A percentile compares a stretch with the other conserved stretches of the same genome.
Evolutionary conservation across 2,113 vertebrate genomes (phyloP).

Genomic region (Hyla sarda): DNA sequence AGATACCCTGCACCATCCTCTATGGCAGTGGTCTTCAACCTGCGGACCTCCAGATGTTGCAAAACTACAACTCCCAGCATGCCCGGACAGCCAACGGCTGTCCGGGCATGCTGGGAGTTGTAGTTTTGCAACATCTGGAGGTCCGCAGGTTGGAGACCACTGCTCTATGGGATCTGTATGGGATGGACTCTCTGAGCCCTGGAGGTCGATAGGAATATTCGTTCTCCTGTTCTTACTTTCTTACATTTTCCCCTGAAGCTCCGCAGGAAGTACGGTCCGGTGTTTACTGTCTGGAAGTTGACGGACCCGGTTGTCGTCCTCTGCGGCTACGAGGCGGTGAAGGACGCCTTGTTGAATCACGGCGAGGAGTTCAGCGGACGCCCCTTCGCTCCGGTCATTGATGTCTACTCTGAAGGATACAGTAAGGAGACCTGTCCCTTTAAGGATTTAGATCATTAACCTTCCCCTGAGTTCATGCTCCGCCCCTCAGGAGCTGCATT

Average conservation of each 20-base stretch:
- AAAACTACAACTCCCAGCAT: no score
- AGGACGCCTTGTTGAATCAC: slow-evolving; percentile 56
- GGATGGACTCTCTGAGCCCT: no score
- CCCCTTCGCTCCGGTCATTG: slow-evolving; percentile 3
- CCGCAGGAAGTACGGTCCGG: slow-evolving; percentile 38
- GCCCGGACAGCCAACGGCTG: no score
- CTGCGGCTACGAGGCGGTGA: slow-evolving; percentile 51
- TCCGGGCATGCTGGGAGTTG: no score
- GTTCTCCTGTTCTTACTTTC: not conserved
- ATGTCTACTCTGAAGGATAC: slow-evolving; percentile 31
- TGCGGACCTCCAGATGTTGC: no score
- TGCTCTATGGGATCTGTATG: no score
- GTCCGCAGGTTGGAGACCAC: no score
- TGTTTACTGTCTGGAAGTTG: slow-evolving; percentile 56
- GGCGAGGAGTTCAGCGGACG: slow-evolving; percentile 54
- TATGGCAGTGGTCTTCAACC: no score
- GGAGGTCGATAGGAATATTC: not conserved
- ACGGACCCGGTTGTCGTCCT: slow-evolving; percentile 50
- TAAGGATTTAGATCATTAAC: not conserved
- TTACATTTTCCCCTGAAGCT: slow-evolving; percentile 35
- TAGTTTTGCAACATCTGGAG: no score
- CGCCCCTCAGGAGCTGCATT: no score
- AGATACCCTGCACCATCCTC: no score
- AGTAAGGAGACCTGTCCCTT: not conserved
- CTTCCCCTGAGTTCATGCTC: no score